These are phyloP conservation scores for Sciaenops ocellatus DNA, from an alignment of 2,797 vertebrate genomes.

Conservation along the genomic window DNA sequence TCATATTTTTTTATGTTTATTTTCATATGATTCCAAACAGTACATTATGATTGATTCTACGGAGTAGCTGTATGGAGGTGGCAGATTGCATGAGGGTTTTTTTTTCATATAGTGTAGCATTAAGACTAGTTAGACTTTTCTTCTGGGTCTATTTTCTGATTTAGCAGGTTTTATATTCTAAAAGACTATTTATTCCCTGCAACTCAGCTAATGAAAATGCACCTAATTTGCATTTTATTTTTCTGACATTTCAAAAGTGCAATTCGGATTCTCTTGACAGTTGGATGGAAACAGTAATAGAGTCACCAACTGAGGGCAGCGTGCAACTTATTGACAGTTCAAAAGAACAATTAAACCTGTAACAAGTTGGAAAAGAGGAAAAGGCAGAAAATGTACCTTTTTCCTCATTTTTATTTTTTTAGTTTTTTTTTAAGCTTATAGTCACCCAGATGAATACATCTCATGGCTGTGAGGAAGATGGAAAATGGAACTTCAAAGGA, in stretches of 20 bases:
- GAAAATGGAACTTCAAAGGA: conserved; percentile 68
- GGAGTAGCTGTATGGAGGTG: conserved; percentile 9
- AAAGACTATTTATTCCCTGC: conserved; percentile 55
- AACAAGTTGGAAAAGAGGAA: conserved; percentile 56
- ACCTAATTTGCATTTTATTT: conserved; percentile 72
- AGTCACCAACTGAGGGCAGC: conserved; percentile 64
- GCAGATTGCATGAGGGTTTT: conserved; percentile 27
- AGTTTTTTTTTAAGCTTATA: conserved; percentile 64
- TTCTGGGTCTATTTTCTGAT: conserved; percentile 36
- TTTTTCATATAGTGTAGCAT: conserved; percentile 31
- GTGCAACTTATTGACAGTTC: conserved; percentile 49
- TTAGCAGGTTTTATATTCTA: conserved; percentile 45
- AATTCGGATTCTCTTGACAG: conserved; percentile 68
- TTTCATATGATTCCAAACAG: conserved; percentile 5
- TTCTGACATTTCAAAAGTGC: conserved; percentile 71
- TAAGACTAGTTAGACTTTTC: conserved; percentile 31
- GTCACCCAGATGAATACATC: conserved; percentile 55
- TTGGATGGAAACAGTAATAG: conserved; percentile 66
- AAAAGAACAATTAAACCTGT: conserved; percentile 75
- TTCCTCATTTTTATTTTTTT: background rate
- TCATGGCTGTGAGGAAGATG: conserved; percentile 51
- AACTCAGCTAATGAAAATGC: conserved; percentile 67
- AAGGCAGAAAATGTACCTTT: conserved; percentile 45
- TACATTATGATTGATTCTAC: conserved; percentile 27
- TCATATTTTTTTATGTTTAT: background rate